Evolutionary conservation across 2,888 invertebrate genomes (phyloP).

Genomic region (Eurois occulta): DNA sequence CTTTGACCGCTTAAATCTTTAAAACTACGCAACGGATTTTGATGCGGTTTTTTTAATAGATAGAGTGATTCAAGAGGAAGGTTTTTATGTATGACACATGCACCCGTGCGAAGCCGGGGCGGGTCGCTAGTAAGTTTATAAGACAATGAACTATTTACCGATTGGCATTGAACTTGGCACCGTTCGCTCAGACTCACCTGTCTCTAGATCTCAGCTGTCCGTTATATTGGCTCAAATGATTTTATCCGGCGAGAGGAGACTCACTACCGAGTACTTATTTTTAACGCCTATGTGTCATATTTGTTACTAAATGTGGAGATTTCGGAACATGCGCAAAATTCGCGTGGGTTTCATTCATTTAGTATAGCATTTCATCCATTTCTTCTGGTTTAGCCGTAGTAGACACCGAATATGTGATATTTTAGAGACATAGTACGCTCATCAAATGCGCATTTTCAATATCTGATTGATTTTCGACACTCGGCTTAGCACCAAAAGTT

Average conservation of each 20-base stretch:
- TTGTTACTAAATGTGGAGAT: conserved; percentile 4
- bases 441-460: background rate
- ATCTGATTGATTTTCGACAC: background rate
- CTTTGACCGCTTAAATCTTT: too few relatives aligned
- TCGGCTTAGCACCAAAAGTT: too few relatives aligned
- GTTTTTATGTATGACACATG: too few relatives aligned
- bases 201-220: conserved; percentile 39
- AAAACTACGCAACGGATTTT: too few relatives aligned
- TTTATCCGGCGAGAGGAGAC: conserved; percentile 60
- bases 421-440: background rate
- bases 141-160: conserved; percentile 54
- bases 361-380: background rate
- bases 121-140: too few relatives aligned
- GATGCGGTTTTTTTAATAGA: too few relatives aligned
- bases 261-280: conserved; percentile 52
- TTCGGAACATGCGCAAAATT: background rate
- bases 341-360: background rate
- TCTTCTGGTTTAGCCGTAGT: background rate
- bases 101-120: too few relatives aligned
- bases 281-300: conserved; percentile 30
- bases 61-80: too few relatives aligned
- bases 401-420: background rate
- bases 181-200: conserved; percentile 50
- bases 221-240: conserved; percentile 64
- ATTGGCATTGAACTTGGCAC: conserved; percentile 66